Evolutionary conservation across 1,140 invertebrate genomes (phyloP).

Genomic region (Heliconius melpomene): DNA sequence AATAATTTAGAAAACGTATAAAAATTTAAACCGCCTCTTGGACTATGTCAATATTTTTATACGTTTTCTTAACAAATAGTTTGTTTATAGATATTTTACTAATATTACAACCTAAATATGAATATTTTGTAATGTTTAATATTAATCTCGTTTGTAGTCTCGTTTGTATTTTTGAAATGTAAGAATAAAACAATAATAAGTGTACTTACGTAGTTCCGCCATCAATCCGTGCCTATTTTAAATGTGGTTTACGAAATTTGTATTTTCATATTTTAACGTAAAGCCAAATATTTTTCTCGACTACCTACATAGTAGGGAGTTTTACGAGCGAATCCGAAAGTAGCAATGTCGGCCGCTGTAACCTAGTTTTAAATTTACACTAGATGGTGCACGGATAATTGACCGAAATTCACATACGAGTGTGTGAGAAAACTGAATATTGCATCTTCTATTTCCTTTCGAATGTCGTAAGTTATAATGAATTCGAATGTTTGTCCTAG

Average conservation of each 20-base stretch:
- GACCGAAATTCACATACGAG: conserved; percentile 52
- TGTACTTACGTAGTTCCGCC: not conserved
- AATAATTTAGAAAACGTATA: no score
- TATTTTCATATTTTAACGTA: conserved; percentile 28
- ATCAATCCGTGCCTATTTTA: not conserved
- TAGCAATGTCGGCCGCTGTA: conserved; percentile 54
- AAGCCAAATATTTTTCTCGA: conserved; percentile 34
- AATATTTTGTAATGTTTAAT: no score
- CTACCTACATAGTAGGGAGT: conserved; percentile 38
- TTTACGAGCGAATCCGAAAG: conserved; percentile 61
- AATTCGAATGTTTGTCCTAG: conserved; percentile 12
- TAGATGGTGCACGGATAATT: conserved; percentile 58
- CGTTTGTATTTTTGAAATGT: conserved; percentile 10
- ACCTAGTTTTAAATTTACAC: conserved; percentile 77
- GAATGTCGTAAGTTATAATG: conserved; percentile 22
- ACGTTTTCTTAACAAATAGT: no score
- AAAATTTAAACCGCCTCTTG: no score
- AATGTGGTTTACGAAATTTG: conserved; percentile 13
- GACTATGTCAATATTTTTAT: no score
- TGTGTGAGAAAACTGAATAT: conserved; percentile 36
- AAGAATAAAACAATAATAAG: not conserved
- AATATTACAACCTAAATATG: no score
- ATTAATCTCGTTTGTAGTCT: not conserved
- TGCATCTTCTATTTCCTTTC: conserved; percentile 33
- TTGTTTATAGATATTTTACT: no score